Evolutionary conservation across 2,888 invertebrate genomes (phyloP).

Genomic region (Chrysomela aeneicollis): DNA sequence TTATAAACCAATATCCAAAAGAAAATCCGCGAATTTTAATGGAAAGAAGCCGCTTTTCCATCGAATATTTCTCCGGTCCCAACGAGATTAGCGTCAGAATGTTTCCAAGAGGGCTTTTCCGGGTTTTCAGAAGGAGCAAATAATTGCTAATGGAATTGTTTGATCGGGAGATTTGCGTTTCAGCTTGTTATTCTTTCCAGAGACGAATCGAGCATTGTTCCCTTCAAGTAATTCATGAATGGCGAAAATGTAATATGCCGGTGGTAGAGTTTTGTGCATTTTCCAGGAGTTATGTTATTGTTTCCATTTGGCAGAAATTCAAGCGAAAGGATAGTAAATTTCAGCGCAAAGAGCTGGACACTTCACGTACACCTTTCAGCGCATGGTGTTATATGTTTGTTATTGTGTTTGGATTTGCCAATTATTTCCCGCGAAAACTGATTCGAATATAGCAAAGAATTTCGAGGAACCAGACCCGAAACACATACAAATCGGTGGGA

Average conservation of each 20-base stretch:
- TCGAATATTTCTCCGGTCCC: not conserved
- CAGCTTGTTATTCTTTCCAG: too few relatives aligned
- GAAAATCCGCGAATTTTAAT: not conserved
- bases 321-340: too few relatives aligned
- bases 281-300: too few relatives aligned
- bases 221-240: too few relatives aligned
- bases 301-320: too few relatives aligned
- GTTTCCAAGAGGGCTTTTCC: not conserved
- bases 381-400: not conserved
- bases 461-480: not conserved
- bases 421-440: not conserved
- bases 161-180: not conserved
- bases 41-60: not conserved
- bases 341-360: too few relatives aligned
- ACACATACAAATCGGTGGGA: not conserved
- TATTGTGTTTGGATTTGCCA: not conserved
- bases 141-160: not conserved
- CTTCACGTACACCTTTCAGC: too few relatives aligned
- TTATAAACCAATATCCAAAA: not conserved
- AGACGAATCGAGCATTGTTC: too few relatives aligned
- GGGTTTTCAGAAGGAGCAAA: not conserved
- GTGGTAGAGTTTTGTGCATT: too few relatives aligned
- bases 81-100: not conserved
- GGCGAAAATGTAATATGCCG: too few relatives aligned
- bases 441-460: not conserved